A percentile compares a stretch with the other conserved stretches of the same genome.
Conservation (phyloP, 2,888 invertebrate species). For the Hemithea aestivaria region DNA sequence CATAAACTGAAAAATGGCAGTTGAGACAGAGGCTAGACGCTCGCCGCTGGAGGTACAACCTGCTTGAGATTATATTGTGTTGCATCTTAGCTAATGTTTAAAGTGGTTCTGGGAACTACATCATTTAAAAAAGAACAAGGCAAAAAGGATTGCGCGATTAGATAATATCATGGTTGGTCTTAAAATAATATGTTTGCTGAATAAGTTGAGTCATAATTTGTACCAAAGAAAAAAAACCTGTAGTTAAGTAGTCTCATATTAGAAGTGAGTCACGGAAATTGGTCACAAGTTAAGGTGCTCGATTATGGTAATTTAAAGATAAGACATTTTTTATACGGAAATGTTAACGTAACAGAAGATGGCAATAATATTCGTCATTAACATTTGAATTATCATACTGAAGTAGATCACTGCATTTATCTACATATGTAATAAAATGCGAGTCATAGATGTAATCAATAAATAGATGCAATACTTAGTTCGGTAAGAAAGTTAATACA, state of each 20-base stretch:
- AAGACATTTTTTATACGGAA: too few relatives aligned
- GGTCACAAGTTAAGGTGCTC: too few relatives aligned
- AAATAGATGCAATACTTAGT: too few relatives aligned
- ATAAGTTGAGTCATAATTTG: conserved; percentile 6
- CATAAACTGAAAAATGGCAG: conserved; percentile 33
- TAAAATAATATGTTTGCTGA: not conserved
- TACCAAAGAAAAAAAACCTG: too few relatives aligned
- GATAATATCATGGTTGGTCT: conserved; percentile 5
- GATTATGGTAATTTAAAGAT: too few relatives aligned
- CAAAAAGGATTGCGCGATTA: conserved; percentile 10
- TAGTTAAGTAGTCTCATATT: conserved; percentile 6
- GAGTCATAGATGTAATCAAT: too few relatives aligned
- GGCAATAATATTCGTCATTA: too few relatives aligned
- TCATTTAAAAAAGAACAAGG: conserved; percentile 14
- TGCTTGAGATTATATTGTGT: conserved; percentile 12
- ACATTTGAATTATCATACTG: too few relatives aligned
- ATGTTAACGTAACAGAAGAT: too few relatives aligned
- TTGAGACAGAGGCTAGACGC: conserved; percentile 20
- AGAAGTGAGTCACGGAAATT: not conserved
- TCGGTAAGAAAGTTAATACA: too few relatives aligned
- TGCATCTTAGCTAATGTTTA: conserved; percentile 13
- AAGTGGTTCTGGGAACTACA: conserved; percentile 8
- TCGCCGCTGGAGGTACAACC: conserved; percentile 15
- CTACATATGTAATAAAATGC: too few relatives aligned
- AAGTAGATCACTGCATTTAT: too few relatives aligned